These are phyloP conservation scores for Lasioglossum marginatum DNA, from an alignment of 2,888 invertebrate genomes.

Conservation along the genomic window DNA sequence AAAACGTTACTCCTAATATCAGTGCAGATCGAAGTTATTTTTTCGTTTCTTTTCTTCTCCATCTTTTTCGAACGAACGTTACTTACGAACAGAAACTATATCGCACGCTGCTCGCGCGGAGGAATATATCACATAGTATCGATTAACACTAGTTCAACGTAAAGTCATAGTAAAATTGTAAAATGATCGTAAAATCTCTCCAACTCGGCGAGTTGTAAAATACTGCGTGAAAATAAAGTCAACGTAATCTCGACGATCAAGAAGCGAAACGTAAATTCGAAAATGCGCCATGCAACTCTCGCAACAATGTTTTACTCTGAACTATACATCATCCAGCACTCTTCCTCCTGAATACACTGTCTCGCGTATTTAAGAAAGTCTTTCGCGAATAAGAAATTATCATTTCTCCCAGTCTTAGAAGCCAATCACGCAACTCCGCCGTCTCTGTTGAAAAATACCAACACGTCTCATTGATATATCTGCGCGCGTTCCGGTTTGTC, in stretches of 20 bases:
- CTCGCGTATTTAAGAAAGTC: slow-evolving; percentile 61
- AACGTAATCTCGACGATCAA: slow-evolving; percentile 30
- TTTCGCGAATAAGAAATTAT: slow-evolving; percentile 66
- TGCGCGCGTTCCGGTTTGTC: neutral
- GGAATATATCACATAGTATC: slow-evolving; percentile 36
- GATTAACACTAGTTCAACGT: slow-evolving; percentile 25
- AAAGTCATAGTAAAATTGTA: neutral
- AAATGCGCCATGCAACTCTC: slow-evolving; percentile 30
- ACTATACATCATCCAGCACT: slow-evolving; percentile 67
- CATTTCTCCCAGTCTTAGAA: slow-evolving; percentile 70
- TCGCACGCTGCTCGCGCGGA: neutral
- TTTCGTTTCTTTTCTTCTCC: neutral
- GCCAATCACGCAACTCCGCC: slow-evolving; percentile 60
- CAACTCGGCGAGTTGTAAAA: slow-evolving; percentile 5
- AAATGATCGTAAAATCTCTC: neutral
- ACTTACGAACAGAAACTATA: slow-evolving; percentile 4
- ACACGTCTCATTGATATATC: slow-evolving; percentile 28
- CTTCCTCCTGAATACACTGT: slow-evolving; percentile 59
- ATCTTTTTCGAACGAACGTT: slow-evolving; percentile 9
- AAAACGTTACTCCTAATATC: slow-evolving; percentile 9
- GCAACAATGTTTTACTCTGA: slow-evolving; percentile 23
- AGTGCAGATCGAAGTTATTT: neutral
- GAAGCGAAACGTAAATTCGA: slow-evolving; percentile 14
- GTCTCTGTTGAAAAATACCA: slow-evolving; percentile 36
- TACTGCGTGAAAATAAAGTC: slow-evolving; percentile 14